phyloP scores from a whole-genome alignment of 2,888 invertebrate genomes.

The Oligia fasciuncula region DNA sequence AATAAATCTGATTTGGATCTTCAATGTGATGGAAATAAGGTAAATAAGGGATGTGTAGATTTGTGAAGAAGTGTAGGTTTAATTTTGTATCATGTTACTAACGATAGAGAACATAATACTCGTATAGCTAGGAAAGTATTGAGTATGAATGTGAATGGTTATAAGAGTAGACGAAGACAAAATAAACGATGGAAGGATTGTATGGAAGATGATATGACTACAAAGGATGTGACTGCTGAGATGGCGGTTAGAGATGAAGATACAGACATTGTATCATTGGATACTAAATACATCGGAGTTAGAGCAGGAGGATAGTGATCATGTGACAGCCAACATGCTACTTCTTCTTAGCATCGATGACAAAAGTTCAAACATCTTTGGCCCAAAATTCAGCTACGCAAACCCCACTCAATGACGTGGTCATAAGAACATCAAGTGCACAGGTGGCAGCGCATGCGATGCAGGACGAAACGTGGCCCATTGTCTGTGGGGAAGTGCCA shows the following conservation, averaged over 20 bases:
- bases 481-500: too few relatives aligned
- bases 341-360: not conserved
- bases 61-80: not conserved
- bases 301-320: not conserved
- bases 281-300: not conserved
- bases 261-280: not conserved
- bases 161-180: not conserved
- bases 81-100: not conserved
- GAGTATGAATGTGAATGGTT: too few relatives aligned
- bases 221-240: not conserved
- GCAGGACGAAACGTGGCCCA: too few relatives aligned
- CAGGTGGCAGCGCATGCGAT: not conserved
- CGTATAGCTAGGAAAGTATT: not conserved
- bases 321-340: not conserved
- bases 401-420: not conserved
- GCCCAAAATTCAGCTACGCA: not conserved
- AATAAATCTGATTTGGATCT: conserved; percentile 54
- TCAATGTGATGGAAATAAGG: conserved; percentile 40
- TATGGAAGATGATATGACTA: not conserved
- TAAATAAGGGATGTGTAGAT: conserved; percentile 8
- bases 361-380: not conserved
- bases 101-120: not conserved
- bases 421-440: not conserved
- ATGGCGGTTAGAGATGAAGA: not conserved
- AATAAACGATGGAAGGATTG: not conserved